Evolutionary conservation across 64 coral and sea anemone species (phyloP).

Genomic region (Hydrozoanthus tunicans): DNA sequence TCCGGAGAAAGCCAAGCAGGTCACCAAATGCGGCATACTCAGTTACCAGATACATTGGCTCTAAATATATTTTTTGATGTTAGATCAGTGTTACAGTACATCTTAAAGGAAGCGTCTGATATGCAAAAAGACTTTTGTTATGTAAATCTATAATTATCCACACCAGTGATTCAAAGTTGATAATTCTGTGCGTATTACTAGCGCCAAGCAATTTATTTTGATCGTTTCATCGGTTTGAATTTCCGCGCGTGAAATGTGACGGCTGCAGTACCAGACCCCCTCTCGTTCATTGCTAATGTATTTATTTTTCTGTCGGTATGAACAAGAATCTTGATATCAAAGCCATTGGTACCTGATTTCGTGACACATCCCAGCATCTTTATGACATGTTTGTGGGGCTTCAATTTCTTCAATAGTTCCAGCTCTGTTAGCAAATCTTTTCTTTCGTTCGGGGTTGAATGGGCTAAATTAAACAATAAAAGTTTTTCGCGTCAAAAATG

Average conservation of each 20-base stretch:
- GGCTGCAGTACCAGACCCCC: too few relatives aligned
- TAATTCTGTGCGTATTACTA: too few relatives aligned
- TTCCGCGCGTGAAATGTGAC: too few relatives aligned
- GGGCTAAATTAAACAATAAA: not conserved
- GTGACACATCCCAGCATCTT: constrained; percentile 42
- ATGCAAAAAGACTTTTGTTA: not conserved
- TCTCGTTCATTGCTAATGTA: too few relatives aligned
- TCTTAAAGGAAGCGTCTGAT: not conserved
- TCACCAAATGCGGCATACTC: constrained; percentile 39
- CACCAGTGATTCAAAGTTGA: too few relatives aligned
- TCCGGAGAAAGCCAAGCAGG: constrained; percentile 28
- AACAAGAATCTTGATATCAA: not conserved
- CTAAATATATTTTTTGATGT: not conserved
- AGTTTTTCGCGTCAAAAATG: not conserved
- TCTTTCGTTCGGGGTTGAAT: not conserved
- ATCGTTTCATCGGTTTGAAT: too few relatives aligned
- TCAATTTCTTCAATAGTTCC: constrained; percentile 13
- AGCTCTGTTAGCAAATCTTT: constrained; percentile 40
- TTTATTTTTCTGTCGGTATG: too few relatives aligned
- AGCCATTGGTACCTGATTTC: not conserved
- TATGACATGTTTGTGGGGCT: constrained; percentile 40
- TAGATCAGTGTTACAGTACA: not conserved
- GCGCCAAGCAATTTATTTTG: too few relatives aligned
- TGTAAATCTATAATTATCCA: too few relatives aligned
- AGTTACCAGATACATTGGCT: constrained; percentile 12